Conservation (phyloP, 2,113 vertebrate genomes). For the Hystrix cristata region DNA sequence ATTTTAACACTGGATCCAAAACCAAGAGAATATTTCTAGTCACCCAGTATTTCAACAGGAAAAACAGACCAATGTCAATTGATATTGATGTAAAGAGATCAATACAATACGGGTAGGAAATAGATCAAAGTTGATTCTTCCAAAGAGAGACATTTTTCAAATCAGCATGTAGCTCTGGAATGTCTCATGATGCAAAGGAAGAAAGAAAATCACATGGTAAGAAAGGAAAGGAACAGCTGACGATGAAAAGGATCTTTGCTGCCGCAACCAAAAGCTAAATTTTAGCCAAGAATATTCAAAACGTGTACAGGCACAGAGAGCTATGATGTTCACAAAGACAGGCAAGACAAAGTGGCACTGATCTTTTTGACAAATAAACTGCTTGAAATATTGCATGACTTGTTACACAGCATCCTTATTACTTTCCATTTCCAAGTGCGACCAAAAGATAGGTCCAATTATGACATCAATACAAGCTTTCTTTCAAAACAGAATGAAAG, state of each 20-base stretch:
- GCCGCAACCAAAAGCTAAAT: slow-evolving; percentile 54
- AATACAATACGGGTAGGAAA: slow-evolving; percentile 22
- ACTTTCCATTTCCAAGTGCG: slow-evolving; percentile 84
- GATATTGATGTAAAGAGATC: slow-evolving; percentile 42
- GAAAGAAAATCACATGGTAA: neutral
- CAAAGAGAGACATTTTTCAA: slow-evolving; percentile 58
- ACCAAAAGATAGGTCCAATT: slow-evolving; percentile 86
- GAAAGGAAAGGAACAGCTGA: neutral
- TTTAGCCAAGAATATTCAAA: slow-evolving; percentile 73
- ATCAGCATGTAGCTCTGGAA: slow-evolving; percentile 53
- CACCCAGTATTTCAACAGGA: neutral
- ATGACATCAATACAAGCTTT: slow-evolving; percentile 84
- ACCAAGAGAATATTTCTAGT: slow-evolving; percentile 11
- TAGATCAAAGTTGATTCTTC: slow-evolving; percentile 22
- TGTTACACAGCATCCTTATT: slow-evolving; percentile 79
- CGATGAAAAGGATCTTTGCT: slow-evolving; percentile 59
- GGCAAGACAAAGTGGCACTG: slow-evolving; percentile 73
- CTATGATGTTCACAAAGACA: slow-evolving; percentile 66
- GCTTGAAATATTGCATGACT: slow-evolving; percentile 79
- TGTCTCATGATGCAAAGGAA: neutral
- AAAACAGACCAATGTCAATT: slow-evolving; percentile 33
- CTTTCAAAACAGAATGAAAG: slow-evolving; percentile 86
- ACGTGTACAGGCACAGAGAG: slow-evolving; percentile 39
- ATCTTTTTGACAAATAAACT: slow-evolving; percentile 80
- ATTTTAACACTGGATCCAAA: slow-evolving; percentile 53